Conservation (phyloP, 37 sponge, comb jelly and placozoan species). For the Aphrocallistes beatrix region DNA sequence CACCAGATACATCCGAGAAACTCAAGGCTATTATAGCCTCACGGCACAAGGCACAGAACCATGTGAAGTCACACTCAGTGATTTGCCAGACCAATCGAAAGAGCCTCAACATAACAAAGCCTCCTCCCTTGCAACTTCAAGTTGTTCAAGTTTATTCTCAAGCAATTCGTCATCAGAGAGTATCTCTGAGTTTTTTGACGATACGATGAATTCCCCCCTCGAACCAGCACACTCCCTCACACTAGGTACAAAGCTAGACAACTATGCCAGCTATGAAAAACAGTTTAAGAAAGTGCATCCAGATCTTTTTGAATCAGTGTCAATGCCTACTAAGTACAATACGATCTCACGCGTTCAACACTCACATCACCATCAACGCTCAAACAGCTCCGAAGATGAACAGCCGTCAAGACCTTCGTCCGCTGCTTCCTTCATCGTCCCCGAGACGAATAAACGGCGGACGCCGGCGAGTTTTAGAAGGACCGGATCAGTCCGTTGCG, state of each 20-base stretch:
- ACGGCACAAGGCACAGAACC: background rate
- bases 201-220: background rate
- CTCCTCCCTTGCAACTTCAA: background rate
- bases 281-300: background rate
- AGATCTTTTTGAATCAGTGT: background rate
- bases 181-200: background rate
- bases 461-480: background rate
- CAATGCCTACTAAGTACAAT: background rate
- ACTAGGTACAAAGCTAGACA: background rate
- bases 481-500: background rate
- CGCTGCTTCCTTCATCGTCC: background rate
- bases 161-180: conserved; percentile 2
- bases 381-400: background rate
- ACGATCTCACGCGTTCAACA: background rate
- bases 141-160: background rate
- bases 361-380: background rate
- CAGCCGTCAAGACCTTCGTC: background rate
- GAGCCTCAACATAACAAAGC: background rate
- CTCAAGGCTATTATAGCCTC: background rate
- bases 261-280: background rate
- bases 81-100: background rate
- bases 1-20: background rate
- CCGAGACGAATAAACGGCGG: background rate
- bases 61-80: background rate
- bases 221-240: background rate